Conservation (phyloP, 1,140 invertebrate genomes). For the Aricia agestis region DNA sequence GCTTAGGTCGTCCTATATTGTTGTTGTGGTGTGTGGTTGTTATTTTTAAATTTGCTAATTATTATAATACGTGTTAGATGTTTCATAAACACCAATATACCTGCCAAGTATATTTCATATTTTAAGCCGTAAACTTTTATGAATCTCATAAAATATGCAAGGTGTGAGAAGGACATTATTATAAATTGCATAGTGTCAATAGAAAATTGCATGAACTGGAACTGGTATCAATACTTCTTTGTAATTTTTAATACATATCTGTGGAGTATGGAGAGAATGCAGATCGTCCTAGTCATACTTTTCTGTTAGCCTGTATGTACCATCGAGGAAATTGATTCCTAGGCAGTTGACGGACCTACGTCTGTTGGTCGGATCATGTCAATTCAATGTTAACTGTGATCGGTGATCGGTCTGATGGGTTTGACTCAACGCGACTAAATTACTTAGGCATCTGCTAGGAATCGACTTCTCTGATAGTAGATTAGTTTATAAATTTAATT, state of each 20-base stretch:
- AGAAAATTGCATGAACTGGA: not conserved
- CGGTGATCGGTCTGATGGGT: too few relatives aligned
- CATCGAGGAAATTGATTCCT: too few relatives aligned
- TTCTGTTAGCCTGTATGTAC: not conserved
- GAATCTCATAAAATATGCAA: not conserved
- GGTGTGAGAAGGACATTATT: not conserved
- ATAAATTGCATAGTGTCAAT: too few relatives aligned
- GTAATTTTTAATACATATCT: not conserved
- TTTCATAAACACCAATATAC: slow-evolving; percentile 5
- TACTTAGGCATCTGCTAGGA: too few relatives aligned
- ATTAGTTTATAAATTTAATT: not conserved
- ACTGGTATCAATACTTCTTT: not conserved
- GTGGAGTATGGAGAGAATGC: not conserved
- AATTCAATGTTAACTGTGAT: too few relatives aligned
- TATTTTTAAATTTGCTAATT: slow-evolving; percentile 11
- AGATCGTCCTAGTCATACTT: not conserved
- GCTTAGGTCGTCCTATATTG: not conserved
- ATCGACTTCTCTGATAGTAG: too few relatives aligned
- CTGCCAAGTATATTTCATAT: slow-evolving; percentile 7
- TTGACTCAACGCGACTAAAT: too few relatives aligned
- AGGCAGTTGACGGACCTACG: too few relatives aligned
- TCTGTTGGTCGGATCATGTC: too few relatives aligned
- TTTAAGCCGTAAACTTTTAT: not conserved
- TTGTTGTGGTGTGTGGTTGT: not conserved
- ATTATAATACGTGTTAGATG: slow-evolving; percentile 6